Evolutionary conservation across 1,140 invertebrate genomes (phyloP), one percentile per base, ranked within the genome.

Genomic region (Drosophila pruinosa): DNA sequence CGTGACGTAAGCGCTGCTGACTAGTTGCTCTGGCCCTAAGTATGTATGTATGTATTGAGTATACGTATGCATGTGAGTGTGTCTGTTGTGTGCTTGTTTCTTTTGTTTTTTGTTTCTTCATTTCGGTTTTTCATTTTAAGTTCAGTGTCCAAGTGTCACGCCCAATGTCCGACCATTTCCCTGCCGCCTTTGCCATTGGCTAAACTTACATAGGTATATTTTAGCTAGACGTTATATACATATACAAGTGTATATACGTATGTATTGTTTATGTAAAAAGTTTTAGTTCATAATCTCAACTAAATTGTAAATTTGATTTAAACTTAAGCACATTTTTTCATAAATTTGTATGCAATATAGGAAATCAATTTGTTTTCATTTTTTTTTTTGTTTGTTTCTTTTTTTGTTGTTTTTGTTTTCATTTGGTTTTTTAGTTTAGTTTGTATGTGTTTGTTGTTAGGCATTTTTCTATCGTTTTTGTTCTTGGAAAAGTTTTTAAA

Each of bases 221-320:
- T 85, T 85, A 24, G 65, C 81, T 85, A 85, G 57, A 63, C 62
- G 57, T 81, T 62, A 79, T 43, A 68, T 62, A 56, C 22, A 45
- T 71, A 58, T 52, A 62, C 41, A 70, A 47, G 56, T 76, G 56
- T 76, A 68, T 54, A 61, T 59, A 73, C 50, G 61, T 48, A 48
- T 38, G 22, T 56, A 34, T n/a, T 19, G 43, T 56, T 59, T 63
- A 50, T 75, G 54, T 75, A 71, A 65, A 67, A 61, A 53, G 53
- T 75, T 78, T 65, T 76, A 69, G 62, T 76, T 64, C 47, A 74
- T 80, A 86, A 85, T 86, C 81, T 85, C 82, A 85, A 85, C 82
- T 86, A 75, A 85, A 81, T 85, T 85, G 82, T 86, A 85, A 85
- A 85, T 85, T 85, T 85, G 69, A 81, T 86, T 86, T 86, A 85